Conservation (phyloP, 2,797 vertebrate genomes). For the Gymnothorax javanicus region DNA sequence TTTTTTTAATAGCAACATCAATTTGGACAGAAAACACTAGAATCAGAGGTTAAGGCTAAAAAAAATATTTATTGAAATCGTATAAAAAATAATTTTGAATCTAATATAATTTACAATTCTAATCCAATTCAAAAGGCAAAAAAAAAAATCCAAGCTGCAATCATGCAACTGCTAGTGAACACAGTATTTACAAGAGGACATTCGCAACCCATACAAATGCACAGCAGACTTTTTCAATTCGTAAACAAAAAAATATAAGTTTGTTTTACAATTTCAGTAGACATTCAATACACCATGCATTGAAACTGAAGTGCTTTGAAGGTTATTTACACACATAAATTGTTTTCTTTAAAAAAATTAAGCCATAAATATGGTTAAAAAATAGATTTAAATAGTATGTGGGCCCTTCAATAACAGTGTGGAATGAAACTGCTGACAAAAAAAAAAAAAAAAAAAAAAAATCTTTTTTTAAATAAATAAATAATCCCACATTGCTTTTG, state of each 20-base stretch:
- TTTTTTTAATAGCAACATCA: neutral
- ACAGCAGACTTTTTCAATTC: conserved; percentile 53
- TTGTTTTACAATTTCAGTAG: conserved; percentile 66
- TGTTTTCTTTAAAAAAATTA: conserved; percentile 63
- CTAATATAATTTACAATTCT: conserved; percentile 76
- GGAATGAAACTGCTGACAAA: conserved; percentile 71
- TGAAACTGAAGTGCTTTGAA: conserved; percentile 70
- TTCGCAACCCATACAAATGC: conserved; percentile 47
- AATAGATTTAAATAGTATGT: conserved; percentile 70
- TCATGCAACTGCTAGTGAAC: conserved; percentile 59
- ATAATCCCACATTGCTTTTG: conserved; percentile 63
- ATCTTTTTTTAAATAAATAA: conserved; percentile 79
- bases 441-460: conserved; percentile 33
- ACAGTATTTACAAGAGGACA: conserved; percentile 41
- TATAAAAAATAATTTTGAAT: conserved; percentile 76
- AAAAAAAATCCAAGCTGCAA: conserved; percentile 63
- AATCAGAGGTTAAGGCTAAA: conserved; percentile 58
- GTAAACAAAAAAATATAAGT: conserved; percentile 53
- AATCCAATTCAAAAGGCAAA: conserved; percentile 59
- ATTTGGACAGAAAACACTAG: conserved; percentile 6
- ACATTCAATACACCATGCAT: conserved; percentile 67
- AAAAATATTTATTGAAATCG: conserved; percentile 82
- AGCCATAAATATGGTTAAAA: conserved; percentile 76
- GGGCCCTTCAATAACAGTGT: conserved; percentile 71
- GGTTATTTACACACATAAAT: conserved; percentile 66